Base-by-base conservation (phyloP, 1,140 invertebrate species). In the Telenomus remus region DNA sequence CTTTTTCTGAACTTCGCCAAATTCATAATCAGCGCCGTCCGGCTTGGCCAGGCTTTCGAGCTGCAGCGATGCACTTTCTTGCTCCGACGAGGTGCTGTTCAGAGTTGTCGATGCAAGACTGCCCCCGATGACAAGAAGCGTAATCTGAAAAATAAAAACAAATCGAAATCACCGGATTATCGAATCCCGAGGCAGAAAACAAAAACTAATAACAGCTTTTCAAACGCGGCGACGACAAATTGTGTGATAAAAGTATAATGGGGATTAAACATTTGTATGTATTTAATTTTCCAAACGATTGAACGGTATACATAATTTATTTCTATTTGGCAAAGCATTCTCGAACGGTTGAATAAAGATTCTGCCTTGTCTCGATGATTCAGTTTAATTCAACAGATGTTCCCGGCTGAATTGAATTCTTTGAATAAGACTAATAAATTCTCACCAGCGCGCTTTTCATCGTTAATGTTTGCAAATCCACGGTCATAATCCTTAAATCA, bases 391-490 rank as follows among this genome's bases (percentile, higher is more conserved):
- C 43, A 13, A 44, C 11, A 12, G 12, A 13, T 13, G 43, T 44
- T 13, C 1, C 12, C 6, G 11, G 1, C 12, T 49, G 19, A 33
- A 49, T 16, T 42, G 42, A 34, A 56, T 7, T 50, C 12, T 35
- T 6, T 50, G 19, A 46, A 56, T 56, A 4, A 44, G 3, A 16
- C 16, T 13, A 43, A 43, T 54, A 49, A 56, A 43, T 54, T 54
- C 81, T 84, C 70, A 87, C 86, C 78, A 81, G 37, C 64, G 72
- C 35, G 2, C 76, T 42, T 70, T 78, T 85, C 84, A 86, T 85
- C 55, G 59, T 85, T 65, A 35, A 53, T 1, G 14, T 37, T 47
- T 12, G 0, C 13, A 63, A 48, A 34, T 46, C 11, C 46, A 12
- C 7, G 10, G 19, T 19, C 46, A 70, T 79, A 79, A 79, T 82